phyloP scores from a whole-genome alignment of 2,888 invertebrate species.

The Agriopis marginaria region DNA sequence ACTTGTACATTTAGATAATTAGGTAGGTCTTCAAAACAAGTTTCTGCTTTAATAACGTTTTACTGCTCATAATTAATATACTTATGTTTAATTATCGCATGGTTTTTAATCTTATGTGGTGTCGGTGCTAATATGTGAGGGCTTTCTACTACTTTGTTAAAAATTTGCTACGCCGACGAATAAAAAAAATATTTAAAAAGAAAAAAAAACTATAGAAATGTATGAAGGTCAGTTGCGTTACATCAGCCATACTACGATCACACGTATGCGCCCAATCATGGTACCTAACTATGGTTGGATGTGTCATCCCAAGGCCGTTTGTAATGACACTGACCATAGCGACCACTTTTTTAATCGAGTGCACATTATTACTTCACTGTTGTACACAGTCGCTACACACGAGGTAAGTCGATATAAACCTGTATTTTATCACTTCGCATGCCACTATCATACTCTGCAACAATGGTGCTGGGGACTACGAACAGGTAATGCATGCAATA shows the following conservation, averaged over 20 bases:
- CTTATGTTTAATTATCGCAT: slow-evolving; percentile 33
- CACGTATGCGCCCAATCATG: slow-evolving; percentile 39
- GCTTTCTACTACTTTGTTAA: slow-evolving; percentile 30
- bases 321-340: slow-evolving; percentile 67
- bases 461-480: slow-evolving; percentile 73
- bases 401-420: slow-evolving; percentile 73
- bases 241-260: slow-evolving; percentile 25
- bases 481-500: slow-evolving; percentile 77
- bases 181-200: slow-evolving; percentile 6
- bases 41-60: slow-evolving; percentile 8
- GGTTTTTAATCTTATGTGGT: slow-evolving; percentile 44
- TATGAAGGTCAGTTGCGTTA: slow-evolving; percentile 42
- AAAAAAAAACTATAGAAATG: slow-evolving; percentile 23
- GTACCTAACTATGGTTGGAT: slow-evolving; percentile 59
- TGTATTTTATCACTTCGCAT: slow-evolving; percentile 61
- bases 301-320: slow-evolving; percentile 67
- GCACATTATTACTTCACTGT: slow-evolving; percentile 63
- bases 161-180: neutral
- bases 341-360: slow-evolving; percentile 62
- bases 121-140: slow-evolving; percentile 44
- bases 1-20: too few relatives aligned
- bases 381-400: slow-evolving; percentile 58
- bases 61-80: slow-evolving; percentile 1
- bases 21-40: neutral
- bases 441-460: slow-evolving; percentile 61